phyloP scores from a whole-genome alignment of 2,797 vertebrate genomes.

The Etheostoma perlongum region DNA sequence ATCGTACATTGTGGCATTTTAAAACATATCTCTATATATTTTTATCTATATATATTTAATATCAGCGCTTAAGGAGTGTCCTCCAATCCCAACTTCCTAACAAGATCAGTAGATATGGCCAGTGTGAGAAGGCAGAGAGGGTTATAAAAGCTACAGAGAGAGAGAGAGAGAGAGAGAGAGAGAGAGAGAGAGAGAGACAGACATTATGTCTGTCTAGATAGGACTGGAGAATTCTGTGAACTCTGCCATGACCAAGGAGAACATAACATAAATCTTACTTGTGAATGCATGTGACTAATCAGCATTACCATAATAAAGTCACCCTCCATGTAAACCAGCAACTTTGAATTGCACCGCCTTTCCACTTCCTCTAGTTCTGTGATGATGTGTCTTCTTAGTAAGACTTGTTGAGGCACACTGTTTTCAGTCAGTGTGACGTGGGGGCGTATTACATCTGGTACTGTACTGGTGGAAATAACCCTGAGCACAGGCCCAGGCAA shows the following conservation, averaged over 20 bases:
- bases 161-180: background rate
- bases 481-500: slow-evolving; percentile 14
- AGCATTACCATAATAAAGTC: background rate
- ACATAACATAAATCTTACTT: background rate
- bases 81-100: slow-evolving; percentile 25
- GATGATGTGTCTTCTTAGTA: slow-evolving; percentile 15
- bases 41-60: slow-evolving; percentile 16
- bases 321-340: background rate
- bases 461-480: slow-evolving; percentile 25
- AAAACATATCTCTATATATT: background rate
- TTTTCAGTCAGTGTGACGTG: slow-evolving; percentile 48
- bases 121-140: slow-evolving; percentile 10
- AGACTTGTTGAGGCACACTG: slow-evolving; percentile 23
- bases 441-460: slow-evolving; percentile 56
- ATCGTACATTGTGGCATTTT: slow-evolving; percentile 14
- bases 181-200: background rate
- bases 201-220: slow-evolving; percentile 31
- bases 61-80: slow-evolving; percentile 12
- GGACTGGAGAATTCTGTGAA: background rate
- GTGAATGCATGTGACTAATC: slow-evolving; percentile 1
- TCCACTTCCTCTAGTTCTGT: slow-evolving; percentile 13
- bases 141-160: slow-evolving; percentile 31
- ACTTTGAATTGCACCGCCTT: background rate
- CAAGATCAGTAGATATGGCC: slow-evolving; percentile 23
- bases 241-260: slow-evolving; percentile 31